Conservation (phyloP, 2,888 invertebrate genomes). For the Punctoribates punctum region DNA sequence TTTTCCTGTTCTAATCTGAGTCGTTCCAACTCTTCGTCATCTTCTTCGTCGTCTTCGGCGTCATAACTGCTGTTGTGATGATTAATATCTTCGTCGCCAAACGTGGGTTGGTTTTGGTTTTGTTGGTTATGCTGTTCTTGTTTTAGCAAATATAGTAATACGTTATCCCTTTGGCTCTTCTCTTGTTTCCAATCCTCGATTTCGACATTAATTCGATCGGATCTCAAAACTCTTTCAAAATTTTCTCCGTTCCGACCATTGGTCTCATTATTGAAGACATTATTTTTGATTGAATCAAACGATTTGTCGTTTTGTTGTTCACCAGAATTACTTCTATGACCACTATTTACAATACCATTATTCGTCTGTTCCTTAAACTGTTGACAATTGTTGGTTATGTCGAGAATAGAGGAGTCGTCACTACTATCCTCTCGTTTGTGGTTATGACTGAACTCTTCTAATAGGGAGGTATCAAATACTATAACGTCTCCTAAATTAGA, state of each 20-base stretch:
- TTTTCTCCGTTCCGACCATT: conserved; percentile 13
- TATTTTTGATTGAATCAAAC: neutral
- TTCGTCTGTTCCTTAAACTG: neutral
- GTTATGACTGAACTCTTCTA: conserved; percentile 39
- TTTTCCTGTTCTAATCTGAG: conserved; percentile 36
- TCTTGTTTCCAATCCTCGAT: conserved; percentile 40
- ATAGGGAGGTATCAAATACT: conserved; percentile 37
- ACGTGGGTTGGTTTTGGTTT: neutral
- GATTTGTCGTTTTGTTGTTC: neutral
- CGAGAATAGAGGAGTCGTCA: conserved; percentile 5
- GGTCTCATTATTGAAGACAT: neutral
- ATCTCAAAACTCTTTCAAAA: neutral
- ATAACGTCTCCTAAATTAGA: conserved; percentile 39
- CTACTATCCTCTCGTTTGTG: conserved; percentile 9
- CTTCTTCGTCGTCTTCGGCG: conserved; percentile 41
- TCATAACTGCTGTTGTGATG: conserved; percentile 40
- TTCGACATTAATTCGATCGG: conserved; percentile 33
- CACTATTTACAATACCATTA: neutral
- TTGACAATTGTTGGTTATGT: conserved; percentile 14
- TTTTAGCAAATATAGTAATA: conserved; percentile 23
- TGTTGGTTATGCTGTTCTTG: conserved; percentile 31
- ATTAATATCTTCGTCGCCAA: neutral
- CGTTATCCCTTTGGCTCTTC: conserved; percentile 8
- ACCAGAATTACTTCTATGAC: neutral
- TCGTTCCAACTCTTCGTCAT: conserved; percentile 37